Conservation (phyloP, 2,888 invertebrate genomes). For the Eupithecia abbreviata region DNA sequence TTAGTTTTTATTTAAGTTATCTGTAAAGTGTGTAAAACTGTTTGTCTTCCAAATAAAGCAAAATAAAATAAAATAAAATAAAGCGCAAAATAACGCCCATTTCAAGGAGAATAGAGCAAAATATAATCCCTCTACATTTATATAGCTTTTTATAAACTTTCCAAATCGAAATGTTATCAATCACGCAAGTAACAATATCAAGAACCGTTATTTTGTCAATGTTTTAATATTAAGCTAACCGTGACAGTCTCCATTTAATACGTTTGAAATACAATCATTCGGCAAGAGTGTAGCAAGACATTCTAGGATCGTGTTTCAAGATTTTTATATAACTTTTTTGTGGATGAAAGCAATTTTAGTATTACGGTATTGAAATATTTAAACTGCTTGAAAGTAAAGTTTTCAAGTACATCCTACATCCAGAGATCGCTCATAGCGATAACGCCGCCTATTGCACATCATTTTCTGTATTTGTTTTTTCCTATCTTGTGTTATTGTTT, state of each 20-base stretch:
- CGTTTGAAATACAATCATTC: constrained; percentile 37
- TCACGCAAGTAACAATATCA: background rate
- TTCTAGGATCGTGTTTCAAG: constrained; percentile 36
- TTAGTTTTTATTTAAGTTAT: too few relatives aligned
- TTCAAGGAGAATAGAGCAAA: background rate
- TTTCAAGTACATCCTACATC: too few relatives aligned
- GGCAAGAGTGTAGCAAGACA: constrained; percentile 34
- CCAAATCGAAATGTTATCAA: constrained; percentile 1
- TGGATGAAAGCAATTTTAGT: background rate
- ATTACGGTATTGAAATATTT: background rate
- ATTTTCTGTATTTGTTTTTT: too few relatives aligned
- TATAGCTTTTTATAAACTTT: background rate
- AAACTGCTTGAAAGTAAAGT: too few relatives aligned
- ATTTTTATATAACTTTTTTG: constrained; percentile 23
- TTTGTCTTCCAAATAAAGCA: too few relatives aligned
- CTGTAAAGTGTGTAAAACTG: too few relatives aligned
- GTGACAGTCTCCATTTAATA: constrained; percentile 16
- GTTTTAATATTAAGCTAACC: constrained; percentile 8
- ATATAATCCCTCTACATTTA: background rate
- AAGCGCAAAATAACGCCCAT: background rate
- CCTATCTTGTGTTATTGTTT: too few relatives aligned
- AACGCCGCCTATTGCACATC: too few relatives aligned
- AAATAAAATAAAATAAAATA: too few relatives aligned
- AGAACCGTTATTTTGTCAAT: constrained; percentile 13
- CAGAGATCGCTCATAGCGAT: too few relatives aligned